These are phyloP conservation scores for Silurus glanis DNA, from an alignment of 2,113 vertebrate species.

Conservation along the genomic window DNA sequence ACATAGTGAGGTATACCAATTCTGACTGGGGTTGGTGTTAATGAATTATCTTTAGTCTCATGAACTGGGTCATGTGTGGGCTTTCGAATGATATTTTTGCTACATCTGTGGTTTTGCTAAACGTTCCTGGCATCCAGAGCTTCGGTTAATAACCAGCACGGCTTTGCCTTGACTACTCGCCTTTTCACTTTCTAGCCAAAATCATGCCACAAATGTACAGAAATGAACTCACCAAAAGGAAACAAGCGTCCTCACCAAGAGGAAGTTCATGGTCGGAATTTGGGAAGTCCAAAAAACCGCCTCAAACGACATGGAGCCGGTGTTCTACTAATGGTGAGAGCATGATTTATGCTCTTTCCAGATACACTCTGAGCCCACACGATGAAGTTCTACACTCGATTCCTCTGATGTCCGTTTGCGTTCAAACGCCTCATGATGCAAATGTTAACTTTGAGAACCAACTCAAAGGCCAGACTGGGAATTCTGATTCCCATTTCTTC, in stretches of 20 bases:
- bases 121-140: background rate
- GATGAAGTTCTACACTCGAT: background rate
- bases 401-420: background rate
- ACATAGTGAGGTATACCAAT: background rate
- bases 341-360: background rate
- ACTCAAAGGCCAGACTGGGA: background rate
- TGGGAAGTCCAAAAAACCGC: background rate
- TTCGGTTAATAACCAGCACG: too few relatives aligned
- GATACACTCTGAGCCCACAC: background rate
- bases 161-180: background rate
- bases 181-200: background rate
- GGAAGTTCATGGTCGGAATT: conserved; percentile 1
- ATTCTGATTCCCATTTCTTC: background rate
- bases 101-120: background rate
- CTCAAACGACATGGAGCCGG: background rate
- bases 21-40: background rate
- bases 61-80: background rate
- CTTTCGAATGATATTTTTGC: background rate
- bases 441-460: background rate
- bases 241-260: background rate
- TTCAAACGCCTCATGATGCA: background rate
- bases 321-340: background rate
- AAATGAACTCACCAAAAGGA: background rate
- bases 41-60: background rate
- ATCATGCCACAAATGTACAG: background rate